These are phyloP conservation scores for Oryzias melastigma DNA, from an alignment of 2,113 vertebrate species.

Conservation along the genomic window DNA sequence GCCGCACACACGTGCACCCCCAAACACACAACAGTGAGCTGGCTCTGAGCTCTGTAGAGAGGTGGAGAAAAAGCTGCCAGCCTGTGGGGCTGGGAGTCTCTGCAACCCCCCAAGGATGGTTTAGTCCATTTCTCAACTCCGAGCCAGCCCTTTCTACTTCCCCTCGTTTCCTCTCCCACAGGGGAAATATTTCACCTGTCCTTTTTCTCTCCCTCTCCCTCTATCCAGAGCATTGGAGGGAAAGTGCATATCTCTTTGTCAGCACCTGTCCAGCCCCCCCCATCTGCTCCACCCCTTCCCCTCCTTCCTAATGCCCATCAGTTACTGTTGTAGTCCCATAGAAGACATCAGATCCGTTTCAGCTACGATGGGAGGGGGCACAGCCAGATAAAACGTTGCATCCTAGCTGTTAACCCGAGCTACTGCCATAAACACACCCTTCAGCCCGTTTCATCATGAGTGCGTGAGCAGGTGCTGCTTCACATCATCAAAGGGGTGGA, in stretches of 20 bases:
- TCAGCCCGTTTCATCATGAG: not conserved
- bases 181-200: slow-evolving; percentile 70
- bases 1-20: slow-evolving; percentile 26
- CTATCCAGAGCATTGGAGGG: slow-evolving; percentile 18
- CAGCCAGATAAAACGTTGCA: slow-evolving; percentile 36
- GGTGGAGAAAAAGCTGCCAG: slow-evolving; percentile 44
- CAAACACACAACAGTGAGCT: slow-evolving; percentile 11
- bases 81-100: slow-evolving; percentile 42
- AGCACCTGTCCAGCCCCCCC: slow-evolving; percentile 57
- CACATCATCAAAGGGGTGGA: slow-evolving; percentile 1
- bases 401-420: slow-evolving; percentile 41
- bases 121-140: slow-evolving; percentile 65
- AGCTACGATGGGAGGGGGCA: slow-evolving; percentile 3
- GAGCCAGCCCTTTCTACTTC: slow-evolving; percentile 56
- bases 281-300: slow-evolving; percentile 38
- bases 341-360: slow-evolving; percentile 56
- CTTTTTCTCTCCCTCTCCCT: slow-evolving; percentile 22
- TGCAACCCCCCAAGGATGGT: slow-evolving; percentile 58
- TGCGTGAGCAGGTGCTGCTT: slow-evolving; percentile 23
- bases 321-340: slow-evolving; percentile 54
- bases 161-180: slow-evolving; percentile 62
- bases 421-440: not conserved
- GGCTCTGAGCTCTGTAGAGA: slow-evolving; percentile 30
- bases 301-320: slow-evolving; percentile 54
- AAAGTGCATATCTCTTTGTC: slow-evolving; percentile 63